Base-by-base conservation (phyloP, 2,113 vertebrate genomes). In the Peromyscus leucopus region DNA sequence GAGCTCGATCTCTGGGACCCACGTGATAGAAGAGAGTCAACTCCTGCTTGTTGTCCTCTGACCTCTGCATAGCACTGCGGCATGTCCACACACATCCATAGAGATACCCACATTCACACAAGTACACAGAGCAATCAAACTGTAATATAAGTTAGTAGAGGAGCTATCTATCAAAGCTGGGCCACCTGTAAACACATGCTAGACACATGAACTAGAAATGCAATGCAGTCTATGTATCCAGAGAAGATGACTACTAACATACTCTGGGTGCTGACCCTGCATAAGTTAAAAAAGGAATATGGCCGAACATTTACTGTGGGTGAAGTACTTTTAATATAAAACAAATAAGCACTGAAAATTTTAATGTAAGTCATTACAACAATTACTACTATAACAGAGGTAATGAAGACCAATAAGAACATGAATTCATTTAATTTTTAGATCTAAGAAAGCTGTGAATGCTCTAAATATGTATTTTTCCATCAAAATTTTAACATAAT, bases 401-500 rank as follows among this genome's bases (percentile, higher is more conserved):
- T 75, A 11, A 36, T 93, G 1, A 94, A 90, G 36, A 91, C 69
- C 42, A 82, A 4, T 71, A 26, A 65, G 21, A 94, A 36, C 59
- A 51, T 10, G 83, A 95, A 22, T 93, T 83, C 39, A 95, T 36
- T 96, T 72, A 86, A 85, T 17, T 65, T 91, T 82, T 82, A 93
- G 31, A 87, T 48, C 39, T 92, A 94, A 90, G 85, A 89, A 89
- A 85, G 31, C 89, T 51, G 13, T 90, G 31, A 91, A 51, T 92
- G 83, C 5, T 96, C 84, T 93, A 22, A 95, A 71, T 67, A 65
- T 16, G 82, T 48, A 89, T 67, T 93, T 90, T 92, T 90, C 78
- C 33, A 91, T 85, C 33, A 89, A 82, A 93, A 96, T 42, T 93
- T 85, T 90, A 91, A 94, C 51, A 92, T 65, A 46, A 94, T 72